Percentiles rank a stretch among this genome's conserved stretches.
Conservation (phyloP, 2,797 vertebrate species). For the Chaetodon trifasciatus region DNA sequence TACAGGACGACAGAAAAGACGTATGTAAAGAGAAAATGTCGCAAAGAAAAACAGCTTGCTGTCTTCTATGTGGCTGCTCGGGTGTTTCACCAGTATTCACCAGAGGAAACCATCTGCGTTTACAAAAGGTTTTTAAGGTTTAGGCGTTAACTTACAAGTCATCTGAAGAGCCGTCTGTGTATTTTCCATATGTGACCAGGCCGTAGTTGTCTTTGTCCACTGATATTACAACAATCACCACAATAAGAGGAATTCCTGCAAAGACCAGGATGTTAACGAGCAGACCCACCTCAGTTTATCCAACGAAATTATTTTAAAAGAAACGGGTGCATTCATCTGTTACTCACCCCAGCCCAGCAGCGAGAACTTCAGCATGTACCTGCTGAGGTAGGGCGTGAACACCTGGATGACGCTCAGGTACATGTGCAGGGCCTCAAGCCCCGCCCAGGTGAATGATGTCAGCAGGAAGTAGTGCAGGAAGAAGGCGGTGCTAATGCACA, state of each 20-base stretch:
- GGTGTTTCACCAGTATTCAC: neutral
- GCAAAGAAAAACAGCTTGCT: no score
- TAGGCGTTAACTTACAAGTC: conserved; percentile 90
- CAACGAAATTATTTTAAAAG: neutral
- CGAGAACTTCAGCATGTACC: conserved; percentile 96
- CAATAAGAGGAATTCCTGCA: conserved; percentile 90
- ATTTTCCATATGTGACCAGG: conserved; percentile 86
- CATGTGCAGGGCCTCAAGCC: conserved; percentile 97
- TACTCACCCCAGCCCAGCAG: conserved; percentile 95
- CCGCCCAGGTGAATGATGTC: conserved; percentile 97
- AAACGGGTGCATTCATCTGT: neutral
- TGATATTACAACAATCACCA: conserved; percentile 90
- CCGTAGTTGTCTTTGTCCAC: conserved; percentile 92
- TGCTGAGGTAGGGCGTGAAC: conserved; percentile 94
- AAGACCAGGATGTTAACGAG: conserved; percentile 11
- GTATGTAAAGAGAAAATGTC: neutral
- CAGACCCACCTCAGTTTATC: neutral
- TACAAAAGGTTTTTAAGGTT: neutral
- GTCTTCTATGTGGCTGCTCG: neutral
- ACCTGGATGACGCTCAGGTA: conserved; percentile 95
- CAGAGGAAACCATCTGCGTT: neutral
- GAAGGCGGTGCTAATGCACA: conserved; percentile 93
- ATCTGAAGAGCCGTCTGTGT: conserved; percentile 83
- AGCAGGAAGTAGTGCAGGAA: conserved; percentile 98
- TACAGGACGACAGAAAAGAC: conserved; percentile 53